Percentiles rank a stretch among this genome's conserved stretches.
phyloP scores from a whole-genome alignment of 2,797 vertebrate genomes.

The Lepus oiostolus region DNA sequence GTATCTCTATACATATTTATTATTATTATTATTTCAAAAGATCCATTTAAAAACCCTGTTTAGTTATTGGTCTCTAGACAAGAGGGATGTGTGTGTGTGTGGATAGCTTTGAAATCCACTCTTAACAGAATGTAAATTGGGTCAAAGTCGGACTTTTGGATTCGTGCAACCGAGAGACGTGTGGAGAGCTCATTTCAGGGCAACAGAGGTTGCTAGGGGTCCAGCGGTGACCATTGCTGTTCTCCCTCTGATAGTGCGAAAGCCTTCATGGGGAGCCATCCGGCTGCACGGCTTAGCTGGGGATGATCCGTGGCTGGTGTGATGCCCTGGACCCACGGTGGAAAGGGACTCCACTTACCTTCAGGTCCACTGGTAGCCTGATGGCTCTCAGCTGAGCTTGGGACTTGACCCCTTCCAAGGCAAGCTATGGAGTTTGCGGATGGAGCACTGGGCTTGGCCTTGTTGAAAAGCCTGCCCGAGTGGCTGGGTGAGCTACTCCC shows the following conservation, averaged over 20 bases:
- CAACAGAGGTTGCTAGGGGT: not conserved
- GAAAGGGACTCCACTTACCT: not conserved
- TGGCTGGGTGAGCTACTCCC: not conserved
- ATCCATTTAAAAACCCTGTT: not conserved
- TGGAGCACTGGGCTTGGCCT: not conserved
- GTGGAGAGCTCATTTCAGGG: not conserved
- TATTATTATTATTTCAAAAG: not conserved
- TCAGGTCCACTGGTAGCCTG: not conserved
- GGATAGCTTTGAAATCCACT: not conserved
- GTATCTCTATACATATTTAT: not conserved
- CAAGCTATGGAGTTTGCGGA: not conserved
- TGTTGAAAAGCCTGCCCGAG: not conserved
- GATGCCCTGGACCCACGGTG: not conserved
- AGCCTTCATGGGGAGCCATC: fast-evolving
- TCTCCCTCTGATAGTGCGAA: not conserved
- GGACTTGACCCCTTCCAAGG: not conserved
- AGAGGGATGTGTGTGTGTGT: not conserved
- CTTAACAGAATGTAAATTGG: not conserved
- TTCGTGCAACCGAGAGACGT: no score
- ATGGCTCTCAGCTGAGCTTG: not conserved
- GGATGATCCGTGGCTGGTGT: not conserved
- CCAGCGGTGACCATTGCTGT: not conserved
- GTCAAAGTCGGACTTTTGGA: not conserved
- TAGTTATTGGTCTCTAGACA: not conserved
- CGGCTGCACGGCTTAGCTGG: not conserved